These are phyloP conservation scores for Glomeris marginata DNA, from an alignment of 2,888 invertebrate genomes.

Conservation along the genomic window DNA sequence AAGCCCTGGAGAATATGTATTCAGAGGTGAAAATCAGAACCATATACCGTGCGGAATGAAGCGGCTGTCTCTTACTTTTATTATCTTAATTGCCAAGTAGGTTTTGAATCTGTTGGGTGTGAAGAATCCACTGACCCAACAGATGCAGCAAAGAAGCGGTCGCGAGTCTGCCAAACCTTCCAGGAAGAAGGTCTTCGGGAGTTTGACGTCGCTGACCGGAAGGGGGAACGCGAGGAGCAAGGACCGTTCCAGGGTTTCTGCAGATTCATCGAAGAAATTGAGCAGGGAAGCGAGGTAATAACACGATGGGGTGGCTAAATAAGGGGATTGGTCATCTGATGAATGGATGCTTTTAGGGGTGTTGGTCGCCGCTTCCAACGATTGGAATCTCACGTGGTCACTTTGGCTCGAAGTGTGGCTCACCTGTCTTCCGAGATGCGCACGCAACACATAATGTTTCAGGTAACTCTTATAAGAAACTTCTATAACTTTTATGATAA, in stretches of 20 bases:
- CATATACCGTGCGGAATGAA: background rate
- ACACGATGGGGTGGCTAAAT: background rate
- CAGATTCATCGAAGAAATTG: background rate
- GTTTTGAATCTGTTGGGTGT: slow-evolving; percentile 46
- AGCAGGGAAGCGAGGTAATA: background rate
- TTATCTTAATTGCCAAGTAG: slow-evolving; percentile 25
- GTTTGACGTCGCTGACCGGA: slow-evolving; percentile 52
- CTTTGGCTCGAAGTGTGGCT: slow-evolving; percentile 74
- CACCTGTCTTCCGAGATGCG: slow-evolving; percentile 83
- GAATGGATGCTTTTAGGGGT: slow-evolving; percentile 30
- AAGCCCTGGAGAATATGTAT: slow-evolving; percentile 74
- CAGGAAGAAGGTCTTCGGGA: slow-evolving; percentile 49
- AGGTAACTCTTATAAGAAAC: too few species aligned
- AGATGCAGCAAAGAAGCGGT: slow-evolving; percentile 38
- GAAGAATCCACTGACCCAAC: slow-evolving; percentile 38
- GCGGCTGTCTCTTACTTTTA: background rate
- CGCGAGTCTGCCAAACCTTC: slow-evolving; percentile 20
- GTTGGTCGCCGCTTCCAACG: slow-evolving; percentile 76
- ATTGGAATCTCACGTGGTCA: slow-evolving; percentile 79
- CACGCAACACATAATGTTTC: slow-evolving; percentile 72
- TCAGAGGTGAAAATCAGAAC: slow-evolving; percentile 46
- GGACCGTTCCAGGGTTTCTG: too few species aligned
- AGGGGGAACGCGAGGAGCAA: too few species aligned
- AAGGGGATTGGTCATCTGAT: background rate
- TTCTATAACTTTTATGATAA: too few species aligned